Conservation (phyloP, 1,140 invertebrate species). For the Magallana gigas region DNA sequence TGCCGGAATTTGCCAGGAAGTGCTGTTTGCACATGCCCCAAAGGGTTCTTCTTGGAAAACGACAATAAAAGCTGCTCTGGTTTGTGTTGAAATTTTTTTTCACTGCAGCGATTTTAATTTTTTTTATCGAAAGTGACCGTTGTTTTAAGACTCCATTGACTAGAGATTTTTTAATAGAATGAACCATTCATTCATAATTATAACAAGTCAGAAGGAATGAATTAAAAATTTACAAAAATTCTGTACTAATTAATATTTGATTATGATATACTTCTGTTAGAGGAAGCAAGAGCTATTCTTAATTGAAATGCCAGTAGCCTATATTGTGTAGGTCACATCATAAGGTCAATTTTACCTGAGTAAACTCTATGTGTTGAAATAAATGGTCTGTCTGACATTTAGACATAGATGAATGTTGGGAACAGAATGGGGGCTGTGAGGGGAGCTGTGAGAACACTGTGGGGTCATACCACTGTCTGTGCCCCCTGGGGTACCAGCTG, state of each 20-base stretch:
- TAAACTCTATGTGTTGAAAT: too few relatives aligned
- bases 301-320: too few relatives aligned
- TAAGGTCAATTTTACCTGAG: too few relatives aligned
- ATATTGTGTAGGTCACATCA: too few relatives aligned
- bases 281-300: too few relatives aligned
- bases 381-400: not conserved
- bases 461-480: slow-evolving; percentile 64
- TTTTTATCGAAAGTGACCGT: not conserved
- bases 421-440: slow-evolving; percentile 39
- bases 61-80: slow-evolving; percentile 72
- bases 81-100: slow-evolving; percentile 4
- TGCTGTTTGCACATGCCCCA: slow-evolving; percentile 71
- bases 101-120: not conserved
- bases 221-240: too few relatives aligned
- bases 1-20: slow-evolving; percentile 67
- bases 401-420: slow-evolving; percentile 48
- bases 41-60: slow-evolving; percentile 70
- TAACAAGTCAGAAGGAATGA: too few relatives aligned
- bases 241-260: too few relatives aligned
- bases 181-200: too few relatives aligned
- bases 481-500: slow-evolving; percentile 71
- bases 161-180: too few relatives aligned
- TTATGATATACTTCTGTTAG: too few relatives aligned
- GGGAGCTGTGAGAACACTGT: slow-evolving; percentile 64
- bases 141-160: too few relatives aligned